Evolutionary conservation across 2,888 invertebrate species (phyloP).

Genomic region (Schrankia costaestrigalis): DNA sequence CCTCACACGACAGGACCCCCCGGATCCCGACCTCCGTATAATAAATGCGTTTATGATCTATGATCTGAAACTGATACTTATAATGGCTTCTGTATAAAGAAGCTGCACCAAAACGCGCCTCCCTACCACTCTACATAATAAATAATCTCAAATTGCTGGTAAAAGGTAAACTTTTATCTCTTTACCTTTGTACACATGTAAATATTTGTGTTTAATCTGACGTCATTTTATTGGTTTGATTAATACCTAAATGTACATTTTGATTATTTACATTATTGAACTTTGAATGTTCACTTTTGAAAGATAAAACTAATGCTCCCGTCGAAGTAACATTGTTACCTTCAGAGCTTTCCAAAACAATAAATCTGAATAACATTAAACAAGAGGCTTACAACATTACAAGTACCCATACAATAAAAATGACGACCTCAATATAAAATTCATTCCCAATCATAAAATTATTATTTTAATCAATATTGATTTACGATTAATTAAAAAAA

Average conservation of each 20-base stretch:
- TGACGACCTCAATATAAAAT: no score
- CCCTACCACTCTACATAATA: constrained; percentile 58
- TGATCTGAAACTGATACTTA: constrained; percentile 80
- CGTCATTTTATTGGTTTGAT: constrained; percentile 51
- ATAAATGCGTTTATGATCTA: constrained; percentile 78
- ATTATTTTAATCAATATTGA: constrained; percentile 20
- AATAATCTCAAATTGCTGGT: constrained; percentile 77
- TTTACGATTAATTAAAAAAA: constrained; percentile 21
- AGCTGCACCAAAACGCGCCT: constrained; percentile 64
- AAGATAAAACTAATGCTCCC: no score
- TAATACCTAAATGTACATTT: no score
- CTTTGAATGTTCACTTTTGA: no score
- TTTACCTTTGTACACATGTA: constrained; percentile 65
- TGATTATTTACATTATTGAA: no score
- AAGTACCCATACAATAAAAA: no score
- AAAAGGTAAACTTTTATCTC: constrained; percentile 72
- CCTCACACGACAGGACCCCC: constrained; percentile 68
- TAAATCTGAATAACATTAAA: no score
- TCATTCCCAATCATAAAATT: constrained; percentile 6
- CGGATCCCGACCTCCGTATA: constrained; percentile 57
- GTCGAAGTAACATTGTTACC: no score
- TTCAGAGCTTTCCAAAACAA: no score
- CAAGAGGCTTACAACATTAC: no score
- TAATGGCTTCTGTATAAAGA: constrained; percentile 79
- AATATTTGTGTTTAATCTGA: constrained; percentile 70